Conservation (phyloP, 2,113 vertebrate species). For the Dicerorhinus sumatrensis region DNA sequence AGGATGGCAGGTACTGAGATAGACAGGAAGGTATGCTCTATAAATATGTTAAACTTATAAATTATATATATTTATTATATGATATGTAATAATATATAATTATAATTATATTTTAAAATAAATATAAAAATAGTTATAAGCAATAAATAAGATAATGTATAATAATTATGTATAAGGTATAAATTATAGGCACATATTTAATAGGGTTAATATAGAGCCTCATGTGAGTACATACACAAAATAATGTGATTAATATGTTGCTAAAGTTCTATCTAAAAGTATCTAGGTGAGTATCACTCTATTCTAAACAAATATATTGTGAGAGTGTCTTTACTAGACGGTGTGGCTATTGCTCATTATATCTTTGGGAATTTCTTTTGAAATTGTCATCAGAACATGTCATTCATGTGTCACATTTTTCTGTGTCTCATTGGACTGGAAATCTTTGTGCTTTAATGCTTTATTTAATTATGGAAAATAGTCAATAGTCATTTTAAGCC, state of each 20-base stretch:
- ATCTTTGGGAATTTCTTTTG: constrained; percentile 34
- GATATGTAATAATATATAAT: no score
- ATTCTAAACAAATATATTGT: not conserved
- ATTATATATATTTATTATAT: no score
- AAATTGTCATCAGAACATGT: not conserved
- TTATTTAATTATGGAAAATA: constrained; percentile 37
- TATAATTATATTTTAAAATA: no score
- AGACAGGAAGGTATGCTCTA: not conserved
- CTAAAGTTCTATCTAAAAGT: not conserved
- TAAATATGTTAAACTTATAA: no score
- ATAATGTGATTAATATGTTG: not conserved
- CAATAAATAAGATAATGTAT: no score
- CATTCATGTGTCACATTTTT: not conserved
- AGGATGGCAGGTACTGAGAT: not conserved
- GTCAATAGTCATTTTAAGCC: not conserved
- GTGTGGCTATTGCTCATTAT: not conserved
- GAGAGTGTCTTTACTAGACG: not conserved
- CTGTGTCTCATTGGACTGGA: not conserved
- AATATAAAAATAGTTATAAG: no score
- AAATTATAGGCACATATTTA: not conserved
- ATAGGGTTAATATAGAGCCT: not conserved
- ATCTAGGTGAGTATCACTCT: not conserved
- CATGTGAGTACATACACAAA: not conserved
- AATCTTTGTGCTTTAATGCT: constrained; percentile 25
- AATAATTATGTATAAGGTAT: not conserved